Conservation (phyloP, 2,888 invertebrate genomes). For the Lagria hirta region DNA sequence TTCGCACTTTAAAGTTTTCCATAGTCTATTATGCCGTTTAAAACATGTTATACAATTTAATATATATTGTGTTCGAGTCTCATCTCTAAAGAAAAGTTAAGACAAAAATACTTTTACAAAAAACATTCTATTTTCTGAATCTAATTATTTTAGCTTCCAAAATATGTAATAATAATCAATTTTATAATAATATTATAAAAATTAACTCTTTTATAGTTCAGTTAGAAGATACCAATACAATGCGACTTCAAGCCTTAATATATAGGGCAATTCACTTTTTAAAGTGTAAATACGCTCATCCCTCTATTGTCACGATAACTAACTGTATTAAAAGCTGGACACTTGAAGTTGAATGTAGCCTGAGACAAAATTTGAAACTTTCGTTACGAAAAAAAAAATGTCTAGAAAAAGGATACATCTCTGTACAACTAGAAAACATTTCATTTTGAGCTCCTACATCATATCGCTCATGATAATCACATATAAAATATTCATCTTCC, state of each 20-base stretch:
- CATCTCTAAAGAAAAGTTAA: conserved; percentile 39
- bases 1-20: conserved; percentile 22
- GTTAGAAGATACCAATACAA: too few species aligned
- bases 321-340: too few species aligned
- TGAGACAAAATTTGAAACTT: background rate
- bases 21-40: conserved; percentile 35
- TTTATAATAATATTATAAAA: too few species aligned
- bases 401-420: conserved; percentile 42
- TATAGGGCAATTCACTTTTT: too few species aligned
- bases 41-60: conserved; percentile 44
- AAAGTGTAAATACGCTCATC: too few species aligned
- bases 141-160: too few species aligned
- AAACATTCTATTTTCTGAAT: too few species aligned
- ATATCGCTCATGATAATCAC: conserved; percentile 49
- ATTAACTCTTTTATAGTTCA: too few species aligned
- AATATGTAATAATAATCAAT: too few species aligned
- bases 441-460: conserved; percentile 46
- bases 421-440: conserved; percentile 45
- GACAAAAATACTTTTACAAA: too few species aligned
- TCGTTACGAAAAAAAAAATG: conserved; percentile 5
- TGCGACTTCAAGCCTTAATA: too few species aligned
- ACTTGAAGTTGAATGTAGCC: conserved; percentile 34
- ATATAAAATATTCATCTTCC: conserved; percentile 51
- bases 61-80: conserved; percentile 48
- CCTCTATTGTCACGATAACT: too few species aligned